Base-by-base conservation (phyloP, 2,888 invertebrate genomes). In the Agrotis segetum region DNA sequence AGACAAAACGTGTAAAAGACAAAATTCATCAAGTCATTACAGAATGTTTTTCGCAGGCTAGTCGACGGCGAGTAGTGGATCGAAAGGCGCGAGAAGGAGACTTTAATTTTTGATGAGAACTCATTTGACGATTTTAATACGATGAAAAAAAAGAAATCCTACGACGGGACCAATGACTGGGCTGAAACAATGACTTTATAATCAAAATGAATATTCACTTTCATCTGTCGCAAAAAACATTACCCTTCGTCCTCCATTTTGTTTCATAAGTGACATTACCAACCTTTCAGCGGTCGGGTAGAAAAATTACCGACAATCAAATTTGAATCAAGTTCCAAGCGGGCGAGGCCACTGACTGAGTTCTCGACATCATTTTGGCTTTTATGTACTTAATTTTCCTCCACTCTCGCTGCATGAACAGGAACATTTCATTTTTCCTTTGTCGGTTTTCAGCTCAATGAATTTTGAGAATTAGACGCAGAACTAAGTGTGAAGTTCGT, bases 321-420 rank as follows among this genome's bases (percentile, higher is more conserved):
- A 85, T 85, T 84, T 75, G 83, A 81, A 81, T 84, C 82, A 85
- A 85, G 80, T 81, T 83, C 79, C 73, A 81, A 80, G 71, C 68
- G 74, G 71, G 68, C 62, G 67, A 61, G 85, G 90, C 91, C 92
- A 94, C 92, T 91, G 92, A 89, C 90, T 89, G 88, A 90, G 91
- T 91, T 91, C 89, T 90, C 90, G 90, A 90, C 91, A 92, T 91
- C 92, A 92, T 93, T 95, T 65, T 91, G 86, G 89, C 90, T 91
- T 92, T 94, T 92, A 93, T 92, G 88, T 86, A 89, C 92, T 92
- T 95, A 95, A 94, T 95, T 94, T 94, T 40, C 92, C 89, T 87
- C 89, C 88, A 91, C 89, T 93, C 89, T 93, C 91, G 89, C 88
- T 86, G 84, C 81, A 85, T 88, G 89, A 89, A 88, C 89, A 88